A percentile compares a stretch with the other conserved stretches of the same genome.
Evolutionary conservation across 2,888 invertebrate genomes (phyloP).

Genomic region (Philaethria dido): DNA sequence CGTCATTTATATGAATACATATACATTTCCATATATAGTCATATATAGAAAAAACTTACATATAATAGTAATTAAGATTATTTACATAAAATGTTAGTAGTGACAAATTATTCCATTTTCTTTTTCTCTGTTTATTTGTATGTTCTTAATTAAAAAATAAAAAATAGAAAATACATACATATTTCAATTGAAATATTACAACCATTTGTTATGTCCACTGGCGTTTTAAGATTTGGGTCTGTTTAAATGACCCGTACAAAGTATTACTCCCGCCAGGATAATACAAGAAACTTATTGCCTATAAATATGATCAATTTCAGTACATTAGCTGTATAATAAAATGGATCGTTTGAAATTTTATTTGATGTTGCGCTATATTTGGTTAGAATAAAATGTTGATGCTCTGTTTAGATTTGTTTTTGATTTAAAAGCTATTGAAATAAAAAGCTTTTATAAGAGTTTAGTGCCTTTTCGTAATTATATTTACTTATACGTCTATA

Average conservation of each 20-base stretch:
- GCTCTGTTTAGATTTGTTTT: background rate
- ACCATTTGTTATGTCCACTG: conserved; percentile 9
- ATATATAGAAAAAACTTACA: too few relatives aligned
- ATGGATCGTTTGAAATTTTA: conserved; percentile 30
- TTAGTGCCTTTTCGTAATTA: too few relatives aligned
- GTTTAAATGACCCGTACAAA: conserved; percentile 43
- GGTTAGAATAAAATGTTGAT: background rate
- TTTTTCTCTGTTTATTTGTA: too few relatives aligned
- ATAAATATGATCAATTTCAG: conserved; percentile 44
- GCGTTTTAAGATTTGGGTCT: conserved; percentile 23
- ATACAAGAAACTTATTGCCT: conserved; percentile 40
- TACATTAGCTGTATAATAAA: conserved; percentile 40
- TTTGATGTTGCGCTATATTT: conserved; percentile 19
- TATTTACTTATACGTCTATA: too few relatives aligned
- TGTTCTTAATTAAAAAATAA: too few relatives aligned
- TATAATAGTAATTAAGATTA: too few relatives aligned
- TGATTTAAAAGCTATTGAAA: too few relatives aligned
- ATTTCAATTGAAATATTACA: background rate
- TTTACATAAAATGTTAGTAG: too few relatives aligned
- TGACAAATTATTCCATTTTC: too few relatives aligned
- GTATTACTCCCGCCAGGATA: conserved; percentile 40
- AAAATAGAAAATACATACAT: background rate
- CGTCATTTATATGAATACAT: too few relatives aligned
- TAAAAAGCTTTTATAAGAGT: too few relatives aligned
- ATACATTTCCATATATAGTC: too few relatives aligned